A percentile compares a stretch with the other conserved stretches of the same genome.
Conservation (phyloP, 2,113 vertebrate species). For the Albula goreensis region DNA sequence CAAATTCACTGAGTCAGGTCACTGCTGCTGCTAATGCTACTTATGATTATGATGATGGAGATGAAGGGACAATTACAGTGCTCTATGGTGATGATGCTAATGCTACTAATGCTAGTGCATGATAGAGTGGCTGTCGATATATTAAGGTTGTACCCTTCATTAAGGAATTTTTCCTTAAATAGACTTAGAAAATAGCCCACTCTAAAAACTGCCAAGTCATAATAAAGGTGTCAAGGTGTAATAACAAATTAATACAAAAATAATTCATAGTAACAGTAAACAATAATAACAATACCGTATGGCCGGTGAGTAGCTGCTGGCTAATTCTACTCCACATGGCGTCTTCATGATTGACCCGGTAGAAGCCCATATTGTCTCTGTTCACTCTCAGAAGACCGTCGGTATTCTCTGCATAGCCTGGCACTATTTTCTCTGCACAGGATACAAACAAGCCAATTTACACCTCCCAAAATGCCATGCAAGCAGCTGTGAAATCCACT, state of each 20-base stretch:
- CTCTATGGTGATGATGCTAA: no score
- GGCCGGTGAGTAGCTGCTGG: constrained; percentile 49
- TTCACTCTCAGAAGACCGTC: constrained; percentile 77
- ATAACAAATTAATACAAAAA: background rate
- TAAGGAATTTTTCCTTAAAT: no score
- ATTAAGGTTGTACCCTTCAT: no score
- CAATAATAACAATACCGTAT: constrained; percentile 58
- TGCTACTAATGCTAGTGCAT: no score
- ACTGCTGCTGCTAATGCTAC: background rate
- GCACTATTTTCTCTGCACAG: constrained; percentile 67
- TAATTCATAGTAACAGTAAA: background rate
- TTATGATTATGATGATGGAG: background rate
- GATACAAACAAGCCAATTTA: background rate
- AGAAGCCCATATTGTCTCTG: constrained; percentile 87
- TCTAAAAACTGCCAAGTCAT: background rate
- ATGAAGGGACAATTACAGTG: no score
- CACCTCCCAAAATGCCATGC: background rate
- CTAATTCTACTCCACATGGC: constrained; percentile 70
- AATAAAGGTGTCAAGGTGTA: no score
- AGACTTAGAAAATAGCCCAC: background rate
- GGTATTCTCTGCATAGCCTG: constrained; percentile 21
- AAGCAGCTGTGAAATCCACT: no score
- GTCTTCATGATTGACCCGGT: constrained; percentile 82
- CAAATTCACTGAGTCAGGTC: background rate
- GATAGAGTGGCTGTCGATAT: no score